phyloP scores from a whole-genome alignment of 2,888 invertebrate genomes.

The Synergus gifuensis region DNA sequence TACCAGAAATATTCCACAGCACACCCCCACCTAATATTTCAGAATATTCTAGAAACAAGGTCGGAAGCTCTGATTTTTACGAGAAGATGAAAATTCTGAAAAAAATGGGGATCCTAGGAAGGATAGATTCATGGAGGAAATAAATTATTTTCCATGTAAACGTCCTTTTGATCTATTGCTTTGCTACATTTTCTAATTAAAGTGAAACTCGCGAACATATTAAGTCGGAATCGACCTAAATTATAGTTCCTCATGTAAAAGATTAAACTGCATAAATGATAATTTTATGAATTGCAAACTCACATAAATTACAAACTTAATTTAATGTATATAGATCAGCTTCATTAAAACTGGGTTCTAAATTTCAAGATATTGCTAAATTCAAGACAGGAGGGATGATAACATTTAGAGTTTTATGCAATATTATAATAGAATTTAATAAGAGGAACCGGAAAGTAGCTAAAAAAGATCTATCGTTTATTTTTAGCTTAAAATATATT shows the following conservation, averaged over 20 bases:
- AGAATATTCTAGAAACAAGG: constrained; percentile 26
- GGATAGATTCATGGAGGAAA: neutral
- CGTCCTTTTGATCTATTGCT: neutral
- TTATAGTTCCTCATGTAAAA: neutral
- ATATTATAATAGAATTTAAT: too few relatives aligned
- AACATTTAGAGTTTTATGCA: too few relatives aligned
- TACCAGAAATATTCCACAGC: constrained; percentile 32
- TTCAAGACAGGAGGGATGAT: neutral
- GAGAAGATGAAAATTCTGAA: constrained; percentile 25
- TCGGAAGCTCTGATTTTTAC: constrained; percentile 32
- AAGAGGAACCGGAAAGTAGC: too few relatives aligned
- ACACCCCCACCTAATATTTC: constrained; percentile 29
- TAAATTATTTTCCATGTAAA: constrained; percentile 15
- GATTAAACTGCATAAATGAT: neutral
- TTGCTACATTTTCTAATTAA: constrained; percentile 27
- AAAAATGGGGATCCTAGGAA: neutral
- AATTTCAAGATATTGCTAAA: neutral
- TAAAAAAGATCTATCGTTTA: too few relatives aligned
- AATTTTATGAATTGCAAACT: too few relatives aligned
- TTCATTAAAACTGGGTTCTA: neutral
- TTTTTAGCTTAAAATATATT: too few relatives aligned
- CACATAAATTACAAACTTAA: too few relatives aligned
- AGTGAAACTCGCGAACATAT: constrained; percentile 12
- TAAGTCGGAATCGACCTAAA: neutral
- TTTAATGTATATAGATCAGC: neutral